Evolutionary conservation across 2,888 invertebrate species (phyloP).

Genomic region (Pollenia griseotomentosa): DNA sequence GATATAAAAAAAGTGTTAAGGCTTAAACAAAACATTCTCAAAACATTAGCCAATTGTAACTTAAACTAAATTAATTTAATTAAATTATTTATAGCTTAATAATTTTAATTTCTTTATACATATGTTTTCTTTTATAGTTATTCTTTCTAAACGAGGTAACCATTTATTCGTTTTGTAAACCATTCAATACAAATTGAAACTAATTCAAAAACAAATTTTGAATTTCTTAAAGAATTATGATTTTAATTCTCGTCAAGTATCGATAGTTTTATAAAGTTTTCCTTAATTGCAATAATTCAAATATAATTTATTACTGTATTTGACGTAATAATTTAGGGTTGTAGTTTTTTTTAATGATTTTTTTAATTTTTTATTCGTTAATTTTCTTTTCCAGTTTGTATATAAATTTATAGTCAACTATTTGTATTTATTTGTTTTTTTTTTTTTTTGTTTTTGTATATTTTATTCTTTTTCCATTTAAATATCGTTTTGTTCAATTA

Average conservation of each 20-base stretch:
- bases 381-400: not conserved
- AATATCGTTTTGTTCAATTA: slow-evolving; percentile 36
- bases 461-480: not conserved
- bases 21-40: too few relatives aligned
- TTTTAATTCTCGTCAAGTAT: slow-evolving; percentile 1
- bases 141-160: slow-evolving; percentile 48
- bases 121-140: not conserved
- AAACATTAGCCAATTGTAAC: not conserved
- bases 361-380: slow-evolving; percentile 6
- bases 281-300: too few relatives aligned
- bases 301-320: not conserved
- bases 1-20: too few relatives aligned
- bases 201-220: not conserved
- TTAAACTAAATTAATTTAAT: not conserved
- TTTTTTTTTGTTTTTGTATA: not conserved
- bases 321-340: not conserved
- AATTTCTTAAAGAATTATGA: slow-evolving; percentile 30
- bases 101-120: not conserved
- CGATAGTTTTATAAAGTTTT: not conserved
- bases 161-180: slow-evolving; percentile 14
- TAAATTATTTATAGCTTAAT: not conserved
- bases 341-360: not conserved
- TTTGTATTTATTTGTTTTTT: slow-evolving; percentile 31
- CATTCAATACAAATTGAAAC: not conserved
- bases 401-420: slow-evolving; percentile 42